phyloP scores from a whole-genome alignment of 2,888 invertebrate species.

The Dione juno region DNA sequence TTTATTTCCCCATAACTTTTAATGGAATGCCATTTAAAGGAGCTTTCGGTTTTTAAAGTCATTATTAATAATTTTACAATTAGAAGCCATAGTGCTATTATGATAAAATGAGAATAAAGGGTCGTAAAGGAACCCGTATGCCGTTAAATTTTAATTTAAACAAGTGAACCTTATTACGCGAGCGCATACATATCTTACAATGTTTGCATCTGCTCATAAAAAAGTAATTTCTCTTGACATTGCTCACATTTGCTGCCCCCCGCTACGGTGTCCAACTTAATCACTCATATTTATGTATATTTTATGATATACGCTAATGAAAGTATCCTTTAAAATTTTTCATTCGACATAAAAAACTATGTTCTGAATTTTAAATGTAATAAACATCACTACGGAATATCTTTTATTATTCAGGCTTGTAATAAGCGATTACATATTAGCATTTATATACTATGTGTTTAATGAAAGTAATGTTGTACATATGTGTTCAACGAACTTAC shows the following conservation, averaged over 20 bases:
- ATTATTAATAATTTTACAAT: slow-evolving; percentile 22
- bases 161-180: slow-evolving; percentile 62
- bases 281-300: slow-evolving; percentile 76
- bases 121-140: slow-evolving; percentile 63
- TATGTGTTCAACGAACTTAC: not conserved
- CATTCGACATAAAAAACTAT: slow-evolving; percentile 58
- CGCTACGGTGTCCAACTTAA: slow-evolving; percentile 71
- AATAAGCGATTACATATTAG: slow-evolving; percentile 38
- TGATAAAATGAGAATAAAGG: slow-evolving; percentile 33
- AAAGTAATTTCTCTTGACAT: slow-evolving; percentile 64
- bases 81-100: slow-evolving; percentile 15
- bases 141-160: slow-evolving; percentile 63
- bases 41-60: slow-evolving; percentile 18
- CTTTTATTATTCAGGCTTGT: slow-evolving; percentile 46
- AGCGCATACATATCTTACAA: slow-evolving; percentile 60
- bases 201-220: slow-evolving; percentile 69
- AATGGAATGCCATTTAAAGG: slow-evolving; percentile 20
- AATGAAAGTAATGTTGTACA: not conserved
- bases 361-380: slow-evolving; percentile 52
- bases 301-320: slow-evolving; percentile 72
- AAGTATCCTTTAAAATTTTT: slow-evolving; percentile 63
- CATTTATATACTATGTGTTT: slow-evolving; percentile 28
- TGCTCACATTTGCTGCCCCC: slow-evolving; percentile 58
- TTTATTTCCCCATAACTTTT: slow-evolving; percentile 22
- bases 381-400: slow-evolving; percentile 49